Base-by-base conservation (phyloP, 2,113 vertebrate genomes). In the Leptocoma aspasia region DNA sequence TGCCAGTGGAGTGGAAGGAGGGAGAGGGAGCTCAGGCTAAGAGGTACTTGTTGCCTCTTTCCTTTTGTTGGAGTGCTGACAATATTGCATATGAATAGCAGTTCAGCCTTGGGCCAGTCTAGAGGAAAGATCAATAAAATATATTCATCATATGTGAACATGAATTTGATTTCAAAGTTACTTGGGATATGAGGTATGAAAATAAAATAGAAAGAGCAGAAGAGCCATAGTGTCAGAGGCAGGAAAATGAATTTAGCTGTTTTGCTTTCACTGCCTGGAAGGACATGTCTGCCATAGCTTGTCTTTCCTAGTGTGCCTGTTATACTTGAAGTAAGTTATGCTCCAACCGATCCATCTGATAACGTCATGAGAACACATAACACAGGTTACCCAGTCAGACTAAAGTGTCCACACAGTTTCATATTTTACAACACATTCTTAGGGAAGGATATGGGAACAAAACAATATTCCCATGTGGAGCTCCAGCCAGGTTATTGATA, bases 181-280 rank as follows among this genome's bases (percentile, higher is more conserved):
- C 13, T 26, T 81, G 37, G 30, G 23, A 21, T 49, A 49, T 30
- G n/a, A 47, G 13, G 10, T 41, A 47, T 37, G 61, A 73, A 93
- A 57, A 81, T 24, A n/a, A 75, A 84, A 59, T 7, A 1, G 26
- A 56, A 93, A 65, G 26, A 42, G 19, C 19, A 26, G 49, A 91
- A 75, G 6, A 61, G 2, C 28, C 1, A 0, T 22, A 27, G 30
- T 49, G 21, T 33, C 49, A 35, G 41, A 33, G 8, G 27, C 4
- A 39, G 31, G 15, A 71, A 75, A 15, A 68, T 4, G 4, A 15
- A 22, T 70, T 70, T 45, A 64, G 13, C 31, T 42, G 8, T 19
- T 73, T 60, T 56, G 6, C 10, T 71, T 78, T 72, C 69, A 50
- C 33, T 66, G 39, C 24, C 19, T n/a, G 19, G 37, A 19, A 76